Percentiles rank a stretch among this genome's conserved stretches.
Evolutionary conservation across 2,113 vertebrate genomes (phyloP).

Genomic region (Parotia lawesii): DNA sequence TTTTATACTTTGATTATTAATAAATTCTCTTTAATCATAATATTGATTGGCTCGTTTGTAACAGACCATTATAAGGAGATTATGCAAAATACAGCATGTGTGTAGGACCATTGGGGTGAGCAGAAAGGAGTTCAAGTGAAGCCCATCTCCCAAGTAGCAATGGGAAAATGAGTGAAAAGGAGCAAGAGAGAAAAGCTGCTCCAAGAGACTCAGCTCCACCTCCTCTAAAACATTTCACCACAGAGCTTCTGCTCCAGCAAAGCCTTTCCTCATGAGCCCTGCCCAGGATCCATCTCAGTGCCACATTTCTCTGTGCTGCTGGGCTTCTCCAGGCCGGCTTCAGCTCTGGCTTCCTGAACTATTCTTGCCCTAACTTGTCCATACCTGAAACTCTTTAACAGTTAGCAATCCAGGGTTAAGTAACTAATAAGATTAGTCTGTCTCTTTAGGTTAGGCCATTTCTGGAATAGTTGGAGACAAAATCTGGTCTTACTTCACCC

Average conservation of each 20-base stretch:
- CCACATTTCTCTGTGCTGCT: background rate
- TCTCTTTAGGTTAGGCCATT: background rate
- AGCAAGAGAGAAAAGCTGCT: background rate
- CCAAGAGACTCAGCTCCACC: background rate
- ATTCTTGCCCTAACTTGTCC: background rate
- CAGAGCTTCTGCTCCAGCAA: background rate
- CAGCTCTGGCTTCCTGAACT: background rate
- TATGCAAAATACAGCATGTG: background rate
- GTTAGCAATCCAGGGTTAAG: background rate
- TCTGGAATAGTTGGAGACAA: background rate
- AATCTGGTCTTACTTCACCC: background rate
- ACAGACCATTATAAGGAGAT: background rate
- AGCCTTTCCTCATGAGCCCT: background rate
- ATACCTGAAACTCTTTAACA: background rate
- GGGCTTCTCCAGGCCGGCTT: background rate
- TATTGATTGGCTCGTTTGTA: too few species aligned
- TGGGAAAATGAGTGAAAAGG: background rate
- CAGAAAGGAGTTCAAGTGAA: background rate
- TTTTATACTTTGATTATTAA: too few species aligned
- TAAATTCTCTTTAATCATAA: too few species aligned
- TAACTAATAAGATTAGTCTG: background rate
- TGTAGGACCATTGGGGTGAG: background rate
- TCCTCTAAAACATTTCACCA: background rate
- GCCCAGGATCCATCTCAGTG: background rate
- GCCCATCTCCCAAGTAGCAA: background rate